Evolutionary conservation across 2,797 vertebrate species (phyloP).

Genomic region (Lagorchestes hirsutus): DNA sequence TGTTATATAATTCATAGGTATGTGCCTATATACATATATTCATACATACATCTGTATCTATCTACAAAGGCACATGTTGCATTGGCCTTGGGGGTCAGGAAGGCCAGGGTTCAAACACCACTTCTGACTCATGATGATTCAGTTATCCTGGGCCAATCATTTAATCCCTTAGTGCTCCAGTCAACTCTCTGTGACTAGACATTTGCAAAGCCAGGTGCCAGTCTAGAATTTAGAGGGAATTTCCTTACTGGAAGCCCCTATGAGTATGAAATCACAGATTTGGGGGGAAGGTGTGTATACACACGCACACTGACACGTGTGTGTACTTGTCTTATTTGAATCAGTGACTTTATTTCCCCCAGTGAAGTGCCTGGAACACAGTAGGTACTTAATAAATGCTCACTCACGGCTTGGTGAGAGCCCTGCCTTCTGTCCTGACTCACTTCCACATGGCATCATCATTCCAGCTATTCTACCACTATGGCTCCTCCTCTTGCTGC

Average conservation of each 20-base stretch:
- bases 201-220: neutral
- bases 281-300: neutral
- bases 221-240: neutral
- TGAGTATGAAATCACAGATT: neutral
- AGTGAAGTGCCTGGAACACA: neutral
- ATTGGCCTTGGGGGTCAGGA: neutral
- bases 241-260: neutral
- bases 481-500: constrained; percentile 3
- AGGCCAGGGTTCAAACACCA: neutral
- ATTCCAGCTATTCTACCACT: constrained; percentile 14
- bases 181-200: neutral
- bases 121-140: neutral
- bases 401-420: neutral
- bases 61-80: neutral
- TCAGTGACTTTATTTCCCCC: neutral
- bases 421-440: constrained; percentile 46
- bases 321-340: neutral
- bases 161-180: neutral
- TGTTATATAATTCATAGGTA: neutral
- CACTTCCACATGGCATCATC: constrained; percentile 33
- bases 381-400: neutral
- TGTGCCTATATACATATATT: too few relatives aligned
- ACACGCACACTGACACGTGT: neutral
- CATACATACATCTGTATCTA: neutral
- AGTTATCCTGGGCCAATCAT: neutral